Base-by-base conservation (phyloP, 2,797 vertebrate species). In the Sebastes trivittatus region DNA sequence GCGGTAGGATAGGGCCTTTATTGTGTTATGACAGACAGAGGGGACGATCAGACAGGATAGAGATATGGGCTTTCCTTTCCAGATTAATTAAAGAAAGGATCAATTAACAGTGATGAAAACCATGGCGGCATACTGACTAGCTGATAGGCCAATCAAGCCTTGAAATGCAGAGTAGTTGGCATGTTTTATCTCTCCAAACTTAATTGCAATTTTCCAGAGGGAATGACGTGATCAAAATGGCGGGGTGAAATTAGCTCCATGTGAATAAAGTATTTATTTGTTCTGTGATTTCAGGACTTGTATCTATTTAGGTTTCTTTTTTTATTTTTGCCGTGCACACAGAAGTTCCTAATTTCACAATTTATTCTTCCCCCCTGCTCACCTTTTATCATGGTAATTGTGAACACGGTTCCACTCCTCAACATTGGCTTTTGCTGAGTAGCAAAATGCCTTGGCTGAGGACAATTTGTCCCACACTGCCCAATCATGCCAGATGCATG, bases 51-150 rank as follows among this genome's bases (percentile, higher is more conserved):
- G 92, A 94, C 93, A 90, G 95, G 92, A 94, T 92, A 92, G 92
- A 94, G 94, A 95, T 95, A 94, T 89, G 87, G 93, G 91, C 90
- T 94, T 95, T 92, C 94, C 93, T 95, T 95, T 95, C 94, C 93
- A 96, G 94, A 95, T 96, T 96, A 96, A 96, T 96, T 96, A 96
- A 96, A 96, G 95, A 95, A 95, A 94, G 95, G 95, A 95, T 96
- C 95, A 96, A 96, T 96, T 96, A 96, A 95, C 94, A 95, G 93
- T 91, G 92, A 95, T 94, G 95, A 96, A 95, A 95, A 94, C 93
- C 94, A 94, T 90, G 88, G 93, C 91, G 89, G 92, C 95, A 92
- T 86, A 92, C 94, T 92, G 95, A 95, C 94, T 93, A 92, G 95
- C 95, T 93, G 93, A 94, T 94, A 94, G 94, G 92, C 94, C 94